These are phyloP conservation scores for Benitochromis conjunctus DNA, from an alignment of 2,113 vertebrate genomes.

Conservation along the genomic window DNA sequence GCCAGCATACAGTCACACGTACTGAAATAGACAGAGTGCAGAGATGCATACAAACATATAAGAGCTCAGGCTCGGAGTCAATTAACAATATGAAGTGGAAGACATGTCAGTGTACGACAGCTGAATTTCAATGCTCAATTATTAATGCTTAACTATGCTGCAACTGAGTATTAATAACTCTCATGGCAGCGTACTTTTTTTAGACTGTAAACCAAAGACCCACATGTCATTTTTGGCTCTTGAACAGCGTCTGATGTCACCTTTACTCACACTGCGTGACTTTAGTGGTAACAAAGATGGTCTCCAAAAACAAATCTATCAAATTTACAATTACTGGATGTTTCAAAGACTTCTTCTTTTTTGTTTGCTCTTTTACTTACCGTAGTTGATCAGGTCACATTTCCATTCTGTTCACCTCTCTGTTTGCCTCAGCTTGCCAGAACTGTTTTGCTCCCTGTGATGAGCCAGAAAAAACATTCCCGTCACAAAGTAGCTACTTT, in stretches of 20 bases:
- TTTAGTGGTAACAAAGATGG: background rate
- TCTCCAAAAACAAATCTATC: background rate
- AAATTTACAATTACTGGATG: background rate
- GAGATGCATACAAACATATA: background rate
- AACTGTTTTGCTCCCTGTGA: background rate
- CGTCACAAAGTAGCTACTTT: background rate
- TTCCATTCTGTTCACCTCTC: accelerated
- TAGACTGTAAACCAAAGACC: too few species aligned
- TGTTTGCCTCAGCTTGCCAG: background rate
- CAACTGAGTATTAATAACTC: background rate
- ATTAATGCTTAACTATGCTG: background rate
- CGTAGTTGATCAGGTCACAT: background rate
- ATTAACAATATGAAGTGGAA: background rate
- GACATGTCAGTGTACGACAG: background rate
- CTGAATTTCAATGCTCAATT: background rate
- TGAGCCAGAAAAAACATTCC: background rate
- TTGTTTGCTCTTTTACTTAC: background rate
- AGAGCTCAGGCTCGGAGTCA: accelerated
- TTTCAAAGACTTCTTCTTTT: background rate
- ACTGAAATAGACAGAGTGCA: background rate
- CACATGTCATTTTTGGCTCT: background rate
- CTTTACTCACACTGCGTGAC: background rate
- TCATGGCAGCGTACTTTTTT: background rate
- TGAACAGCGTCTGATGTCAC: background rate
- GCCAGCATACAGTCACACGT: background rate